A percentile compares a stretch with the other conserved stretches of the same genome.
phyloP scores from a whole-genome alignment of 2,797 vertebrate species.

The Oreochromis grahami region DNA sequence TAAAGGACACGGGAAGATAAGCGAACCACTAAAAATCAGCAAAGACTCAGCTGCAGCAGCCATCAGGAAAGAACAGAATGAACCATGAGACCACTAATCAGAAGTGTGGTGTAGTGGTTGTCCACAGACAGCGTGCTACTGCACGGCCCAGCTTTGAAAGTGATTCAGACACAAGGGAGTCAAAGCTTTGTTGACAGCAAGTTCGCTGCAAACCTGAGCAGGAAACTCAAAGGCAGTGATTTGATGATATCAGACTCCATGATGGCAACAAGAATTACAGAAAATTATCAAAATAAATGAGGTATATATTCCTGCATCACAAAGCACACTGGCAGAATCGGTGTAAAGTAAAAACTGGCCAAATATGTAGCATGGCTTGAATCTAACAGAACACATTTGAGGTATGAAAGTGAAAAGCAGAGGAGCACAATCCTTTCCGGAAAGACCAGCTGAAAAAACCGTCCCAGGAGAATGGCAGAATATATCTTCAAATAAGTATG shows the following conservation, averaged over 20 bases:
- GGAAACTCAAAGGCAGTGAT: background rate
- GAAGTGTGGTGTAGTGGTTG: background rate
- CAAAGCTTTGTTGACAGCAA: background rate
- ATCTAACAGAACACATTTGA: background rate
- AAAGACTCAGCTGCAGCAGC: background rate
- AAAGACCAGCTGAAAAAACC: background rate
- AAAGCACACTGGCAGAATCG: background rate
- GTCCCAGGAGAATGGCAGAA: background rate
- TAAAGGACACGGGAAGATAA: background rate
- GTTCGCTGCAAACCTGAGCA: background rate
- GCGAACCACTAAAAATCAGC: background rate
- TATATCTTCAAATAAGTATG: background rate
- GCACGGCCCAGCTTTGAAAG: background rate
- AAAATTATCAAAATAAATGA: background rate
- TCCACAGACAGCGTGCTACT: background rate
- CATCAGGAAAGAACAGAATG: background rate
- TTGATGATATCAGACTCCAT: background rate
- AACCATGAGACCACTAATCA: background rate
- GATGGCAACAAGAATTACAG: background rate
- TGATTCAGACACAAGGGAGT: background rate
- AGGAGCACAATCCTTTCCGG: background rate
- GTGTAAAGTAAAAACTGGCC: background rate
- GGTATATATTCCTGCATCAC: background rate
- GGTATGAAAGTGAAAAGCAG: background rate
- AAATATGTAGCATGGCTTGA: background rate